Evolutionary conservation across 2,888 invertebrate genomes (phyloP).

Genomic region (Rhingia rostrata): DNA sequence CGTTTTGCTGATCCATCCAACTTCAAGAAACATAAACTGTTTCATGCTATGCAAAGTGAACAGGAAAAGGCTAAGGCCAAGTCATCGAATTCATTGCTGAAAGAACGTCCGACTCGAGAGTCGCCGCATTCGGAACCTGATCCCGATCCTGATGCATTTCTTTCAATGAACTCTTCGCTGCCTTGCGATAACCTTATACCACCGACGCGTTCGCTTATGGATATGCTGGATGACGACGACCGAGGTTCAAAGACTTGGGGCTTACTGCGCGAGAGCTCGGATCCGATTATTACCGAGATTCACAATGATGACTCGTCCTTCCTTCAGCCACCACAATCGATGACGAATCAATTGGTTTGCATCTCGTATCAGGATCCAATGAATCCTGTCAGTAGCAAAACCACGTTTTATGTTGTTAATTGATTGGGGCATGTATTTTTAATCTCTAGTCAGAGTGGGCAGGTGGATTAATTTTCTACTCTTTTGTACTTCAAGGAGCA

Average conservation of each 20-base stretch:
- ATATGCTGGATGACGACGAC: conserved; percentile 36
- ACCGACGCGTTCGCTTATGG: conserved; percentile 11
- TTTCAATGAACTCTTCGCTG: conserved; percentile 5
- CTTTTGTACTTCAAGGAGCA: no score
- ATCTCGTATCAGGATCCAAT: conserved; percentile 84
- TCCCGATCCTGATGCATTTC: conserved; percentile 70
- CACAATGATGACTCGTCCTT: conserved; percentile 29
- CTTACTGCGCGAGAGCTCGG: conserved; percentile 33
- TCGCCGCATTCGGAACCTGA: conserved; percentile 75
- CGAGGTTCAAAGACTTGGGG: conserved; percentile 33
- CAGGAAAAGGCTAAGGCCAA: not conserved
- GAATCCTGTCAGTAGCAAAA: conserved; percentile 78
- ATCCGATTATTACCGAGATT: conserved; percentile 57
- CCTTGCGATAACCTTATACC: not conserved
- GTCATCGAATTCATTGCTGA: not conserved
- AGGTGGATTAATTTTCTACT: no score
- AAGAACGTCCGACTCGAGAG: conserved; percentile 50
- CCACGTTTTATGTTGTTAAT: conserved; percentile 74
- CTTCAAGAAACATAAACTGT: conserved; percentile 76
- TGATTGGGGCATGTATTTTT: not conserved
- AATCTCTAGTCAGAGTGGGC: no score
- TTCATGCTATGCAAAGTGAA: not conserved
- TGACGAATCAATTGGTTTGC: conserved; percentile 83
- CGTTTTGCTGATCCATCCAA: conserved; percentile 85
- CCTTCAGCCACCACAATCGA: conserved; percentile 9